Percentiles rank a stretch among this genome's conserved stretches.
Evolutionary conservation across 1,140 invertebrate species (phyloP).

Genomic region (Pomacea maculata): DNA sequence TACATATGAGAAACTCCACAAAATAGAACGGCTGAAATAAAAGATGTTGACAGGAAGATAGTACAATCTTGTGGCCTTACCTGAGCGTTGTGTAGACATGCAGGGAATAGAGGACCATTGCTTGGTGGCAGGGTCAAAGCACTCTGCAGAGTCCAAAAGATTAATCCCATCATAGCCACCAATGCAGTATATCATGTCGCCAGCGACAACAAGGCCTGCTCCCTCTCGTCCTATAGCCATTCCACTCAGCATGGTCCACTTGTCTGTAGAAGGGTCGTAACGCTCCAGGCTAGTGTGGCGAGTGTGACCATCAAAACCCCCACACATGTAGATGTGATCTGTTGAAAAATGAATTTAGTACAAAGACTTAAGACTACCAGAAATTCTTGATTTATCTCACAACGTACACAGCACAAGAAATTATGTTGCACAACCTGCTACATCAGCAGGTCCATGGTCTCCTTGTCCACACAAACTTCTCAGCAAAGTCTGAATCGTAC

Average conservation of each 20-base stretch:
- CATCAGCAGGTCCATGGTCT: too few species aligned
- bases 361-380: too few species aligned
- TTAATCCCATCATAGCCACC: constrained; percentile 62
- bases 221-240: constrained; percentile 61
- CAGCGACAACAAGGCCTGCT: constrained; percentile 60
- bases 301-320: constrained; percentile 62
- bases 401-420: too few species aligned
- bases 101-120: constrained; percentile 54
- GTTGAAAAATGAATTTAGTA: constrained; percentile 3
- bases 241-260: constrained; percentile 58
- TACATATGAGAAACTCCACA: too few species aligned
- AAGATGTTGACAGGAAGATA: too few species aligned
- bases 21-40: too few species aligned
- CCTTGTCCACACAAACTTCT: too few species aligned
- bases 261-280: constrained; percentile 55
- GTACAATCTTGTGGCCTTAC: constrained; percentile 23
- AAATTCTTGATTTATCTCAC: too few species aligned
- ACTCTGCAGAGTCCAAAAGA: constrained; percentile 58
- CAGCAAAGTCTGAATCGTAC: too few species aligned
- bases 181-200: constrained; percentile 61
- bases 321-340: constrained; percentile 63
- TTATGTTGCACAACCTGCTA: too few species aligned
- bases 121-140: constrained; percentile 54
- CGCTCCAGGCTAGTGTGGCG: constrained; percentile 61
- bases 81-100: constrained; percentile 57